phyloP scores from a whole-genome alignment of 2,888 invertebrate genomes.

The Scaptomyza reducta region DNA sequence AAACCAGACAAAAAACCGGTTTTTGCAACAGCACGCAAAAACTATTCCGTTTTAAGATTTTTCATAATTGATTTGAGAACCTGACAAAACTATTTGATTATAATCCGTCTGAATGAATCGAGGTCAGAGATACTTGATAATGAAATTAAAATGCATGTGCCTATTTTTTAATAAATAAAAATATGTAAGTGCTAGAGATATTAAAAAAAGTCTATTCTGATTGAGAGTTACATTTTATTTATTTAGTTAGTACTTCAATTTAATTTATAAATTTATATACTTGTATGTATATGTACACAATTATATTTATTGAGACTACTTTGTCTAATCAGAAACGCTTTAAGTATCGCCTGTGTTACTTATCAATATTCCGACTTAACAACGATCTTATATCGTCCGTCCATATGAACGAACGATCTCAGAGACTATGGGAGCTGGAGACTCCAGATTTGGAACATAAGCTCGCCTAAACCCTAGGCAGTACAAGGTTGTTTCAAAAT shows the following conservation, averaged over 20 bases:
- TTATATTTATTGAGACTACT: neutral
- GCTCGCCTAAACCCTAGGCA: too few relatives aligned
- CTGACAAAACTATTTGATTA: neutral
- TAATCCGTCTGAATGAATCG: neutral
- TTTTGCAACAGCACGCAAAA: neutral
- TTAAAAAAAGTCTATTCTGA: neutral
- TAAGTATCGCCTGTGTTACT: slow-evolving; percentile 18
- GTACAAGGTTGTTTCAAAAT: too few relatives aligned
- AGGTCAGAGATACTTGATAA: neutral
- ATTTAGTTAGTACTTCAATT: too few relatives aligned
- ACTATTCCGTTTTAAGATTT: neutral
- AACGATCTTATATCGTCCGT: slow-evolving; percentile 44
- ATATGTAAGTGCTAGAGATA: neutral
- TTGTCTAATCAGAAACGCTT: slow-evolving; percentile 41
- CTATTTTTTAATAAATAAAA: neutral
- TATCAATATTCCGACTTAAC: slow-evolving; percentile 36
- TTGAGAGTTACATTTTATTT: neutral
- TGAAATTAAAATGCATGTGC: neutral
- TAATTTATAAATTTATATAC: neutral
- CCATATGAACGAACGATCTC: too few relatives aligned
- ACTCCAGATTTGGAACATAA: too few relatives aligned
- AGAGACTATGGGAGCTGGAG: too few relatives aligned
- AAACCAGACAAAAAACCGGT: neutral
- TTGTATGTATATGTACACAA: neutral
- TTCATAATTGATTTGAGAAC: neutral